phyloP scores from a whole-genome alignment of 1,140 invertebrate species.

The Magallana ariakensis region DNA sequence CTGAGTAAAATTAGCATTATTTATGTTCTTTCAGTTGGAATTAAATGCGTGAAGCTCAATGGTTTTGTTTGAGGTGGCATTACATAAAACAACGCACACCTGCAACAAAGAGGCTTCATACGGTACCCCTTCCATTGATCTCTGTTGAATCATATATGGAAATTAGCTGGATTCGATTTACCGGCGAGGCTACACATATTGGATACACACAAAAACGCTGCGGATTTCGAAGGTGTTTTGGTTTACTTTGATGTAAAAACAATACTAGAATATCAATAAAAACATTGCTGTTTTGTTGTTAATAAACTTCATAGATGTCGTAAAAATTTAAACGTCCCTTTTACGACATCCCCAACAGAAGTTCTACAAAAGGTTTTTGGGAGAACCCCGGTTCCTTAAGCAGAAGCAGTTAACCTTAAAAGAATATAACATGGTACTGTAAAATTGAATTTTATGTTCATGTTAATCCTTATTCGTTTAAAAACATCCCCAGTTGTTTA shows the following conservation, averaged over 20 bases:
- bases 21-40: background rate
- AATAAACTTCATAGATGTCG: constrained; percentile 8
- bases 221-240: background rate
- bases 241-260: constrained; percentile 17
- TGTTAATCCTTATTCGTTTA: constrained; percentile 31
- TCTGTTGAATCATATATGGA: background rate
- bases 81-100: background rate
- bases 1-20: background rate
- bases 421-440: constrained; percentile 14
- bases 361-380: background rate
- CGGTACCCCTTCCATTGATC: background rate
- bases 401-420: constrained; percentile 28
- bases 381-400: background rate
- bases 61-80: constrained; percentile 31
- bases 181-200: background rate
- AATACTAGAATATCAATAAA: constrained; percentile 16
- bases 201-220: background rate
- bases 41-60: background rate
- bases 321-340: constrained; percentile 16
- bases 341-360: constrained; percentile 29
- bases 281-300: constrained; percentile 14
- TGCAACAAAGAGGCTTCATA: constrained; percentile 1
- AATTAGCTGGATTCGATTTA: constrained; percentile 21
- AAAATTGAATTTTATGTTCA: constrained; percentile 29
- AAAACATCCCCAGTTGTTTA: constrained; percentile 11